phyloP scores from a whole-genome alignment of 2,797 vertebrate species.

The Harpagifer antarcticus region DNA sequence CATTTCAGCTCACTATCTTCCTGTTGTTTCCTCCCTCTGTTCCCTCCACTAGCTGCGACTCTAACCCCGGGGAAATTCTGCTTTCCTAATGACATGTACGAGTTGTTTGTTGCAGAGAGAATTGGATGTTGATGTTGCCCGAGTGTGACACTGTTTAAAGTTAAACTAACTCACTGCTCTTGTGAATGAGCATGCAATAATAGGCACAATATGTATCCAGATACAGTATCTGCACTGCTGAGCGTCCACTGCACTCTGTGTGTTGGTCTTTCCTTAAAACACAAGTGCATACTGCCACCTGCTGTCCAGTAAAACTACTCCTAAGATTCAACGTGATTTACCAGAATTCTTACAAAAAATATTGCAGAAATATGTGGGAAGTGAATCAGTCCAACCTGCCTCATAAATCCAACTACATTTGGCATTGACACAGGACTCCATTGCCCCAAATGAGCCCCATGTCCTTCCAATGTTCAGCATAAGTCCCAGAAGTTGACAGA shows the following conservation, averaged over 20 bases:
- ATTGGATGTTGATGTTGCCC: conserved; percentile 42
- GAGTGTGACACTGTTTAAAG: conserved; percentile 41
- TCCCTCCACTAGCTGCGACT: conserved; percentile 28
- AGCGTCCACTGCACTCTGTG: conserved; percentile 6
- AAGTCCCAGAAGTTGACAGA: conserved; percentile 38
- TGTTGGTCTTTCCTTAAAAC: conserved; percentile 6
- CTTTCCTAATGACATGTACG: conserved; percentile 52
- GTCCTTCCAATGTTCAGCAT: conserved; percentile 30
- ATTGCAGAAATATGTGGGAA: neutral
- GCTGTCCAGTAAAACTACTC: conserved; percentile 35
- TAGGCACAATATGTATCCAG: conserved; percentile 11
- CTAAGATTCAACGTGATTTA: neutral
- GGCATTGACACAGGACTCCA: neutral
- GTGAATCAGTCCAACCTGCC: neutral
- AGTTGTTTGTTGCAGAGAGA: conserved; percentile 32
- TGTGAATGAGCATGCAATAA: conserved; percentile 28
- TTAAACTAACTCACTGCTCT: conserved; percentile 18
- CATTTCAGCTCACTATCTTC: conserved; percentile 45
- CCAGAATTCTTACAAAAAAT: neutral
- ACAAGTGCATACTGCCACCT: conserved; percentile 66
- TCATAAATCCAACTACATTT: neutral
- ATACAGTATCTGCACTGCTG: conserved; percentile 36
- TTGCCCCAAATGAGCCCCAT: neutral
- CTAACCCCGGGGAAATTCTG: conserved; percentile 53
- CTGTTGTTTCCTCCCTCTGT: conserved; percentile 43